Base-by-base conservation (phyloP, 2,888 invertebrate species). In the Parelbella ahira region DNA sequence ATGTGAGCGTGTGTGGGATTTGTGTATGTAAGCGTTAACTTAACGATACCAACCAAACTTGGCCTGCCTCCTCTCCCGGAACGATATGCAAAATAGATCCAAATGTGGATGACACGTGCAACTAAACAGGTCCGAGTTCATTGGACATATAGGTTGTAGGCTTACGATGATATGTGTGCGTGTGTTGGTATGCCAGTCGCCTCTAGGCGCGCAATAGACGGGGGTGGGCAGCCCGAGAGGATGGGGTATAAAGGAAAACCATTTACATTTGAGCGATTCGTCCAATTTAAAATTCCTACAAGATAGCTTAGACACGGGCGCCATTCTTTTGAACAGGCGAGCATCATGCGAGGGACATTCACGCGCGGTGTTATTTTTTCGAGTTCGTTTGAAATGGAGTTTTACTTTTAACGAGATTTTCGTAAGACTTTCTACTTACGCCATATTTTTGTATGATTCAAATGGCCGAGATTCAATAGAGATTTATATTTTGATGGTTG, bases 201-300 rank as follows among this genome's bases (percentile, higher is more conserved):
- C 82, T 84, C 83, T 82, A 84, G 86, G 86, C 84, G 83, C 84
- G 83, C 82, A 77, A 82, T 81, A 82, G 83, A 79, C 66, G 81
- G 79, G 82, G 83, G 80, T 77, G 81, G 84, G 72, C 77, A 72
- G 80, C 78, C 76, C 71, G 60, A 73, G 82, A 81, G 84, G 86
- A 83, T 84, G 86, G 84, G 84, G 86, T 79, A 88, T 87, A 88
- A 88, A 88, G 87, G 88, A 88, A 88, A 88, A 87, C 88, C 88
- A 88, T 88, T 88, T 88, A 88, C 88, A 88, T 88, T 88, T 88
- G 88, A 88, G 88, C 88, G 88, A 88, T 88, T 88, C 88, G 88
- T 88, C 88, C 88, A 88, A 88, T 88, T 88, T 88, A 88, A 88
- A 88, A 88, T 88, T 88, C 88, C 86, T 88, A 86, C 84, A 83